Evolutionary conservation across 2,888 invertebrate species (phyloP), one percentile per base, ranked within the genome.

Genomic region (Campaea margaritaria): DNA sequence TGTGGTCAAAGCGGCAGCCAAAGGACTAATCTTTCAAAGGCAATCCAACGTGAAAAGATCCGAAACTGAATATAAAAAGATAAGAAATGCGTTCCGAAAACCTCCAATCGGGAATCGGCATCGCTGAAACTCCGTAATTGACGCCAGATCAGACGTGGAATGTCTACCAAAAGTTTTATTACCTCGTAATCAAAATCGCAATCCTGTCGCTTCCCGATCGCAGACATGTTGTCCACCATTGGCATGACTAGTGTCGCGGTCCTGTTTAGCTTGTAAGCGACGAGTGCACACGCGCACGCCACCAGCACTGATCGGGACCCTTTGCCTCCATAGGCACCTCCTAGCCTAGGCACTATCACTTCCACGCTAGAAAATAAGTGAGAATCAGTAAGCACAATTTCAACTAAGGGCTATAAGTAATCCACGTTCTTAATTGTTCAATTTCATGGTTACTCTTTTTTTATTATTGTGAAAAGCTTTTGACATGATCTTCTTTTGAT

Each of bases 261-360:
- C 43, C 88, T 78, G 76, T 93, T 88, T 0, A 95, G 83, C 52
- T 91, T 90, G 71, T 93, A 79, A 0, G 96, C 95, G 0, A 94
- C 96, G 0, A 97, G 76, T 0, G 96, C 96, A 73, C 95, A 94
- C 0, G 95, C 95, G 67, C 94, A 93, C 0, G 95, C 93, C 0
- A 93, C 73, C 3, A 93, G 86, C 0, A 91, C 72, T 0, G 94
- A 90, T n/a, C 96, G 93, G 0, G 94, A 93, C 38, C 95, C 95
- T 82, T 98, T 98, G 0, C 93, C 94, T 0, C 98, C 98, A 78
- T 96, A 98, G 0, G 91, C 96, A 11, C 98, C 98, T 1, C 98
- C 98, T 2, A 97, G 70, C 41, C 97, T 94, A 5, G 94, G 93
- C 0, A 96, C 95, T 43, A 90, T 85, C 0, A 97, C 87, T 64